Percentiles rank a stretch among this genome's conserved stretches.
These are phyloP conservation scores for Acleris cristana DNA, from an alignment of 2,888 invertebrate species.

Conservation along the genomic window DNA sequence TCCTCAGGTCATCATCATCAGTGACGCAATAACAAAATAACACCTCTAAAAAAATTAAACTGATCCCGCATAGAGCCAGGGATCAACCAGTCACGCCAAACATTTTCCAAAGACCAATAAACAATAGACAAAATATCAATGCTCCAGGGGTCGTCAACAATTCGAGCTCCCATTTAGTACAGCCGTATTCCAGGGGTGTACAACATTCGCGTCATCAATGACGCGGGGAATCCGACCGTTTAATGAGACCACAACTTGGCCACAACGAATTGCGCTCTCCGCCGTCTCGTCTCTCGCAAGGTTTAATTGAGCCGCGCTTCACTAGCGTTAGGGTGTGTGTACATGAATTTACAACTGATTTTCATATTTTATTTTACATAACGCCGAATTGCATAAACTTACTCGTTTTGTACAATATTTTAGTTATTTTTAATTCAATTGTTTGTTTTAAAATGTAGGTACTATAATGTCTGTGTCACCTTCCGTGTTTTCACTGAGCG, in stretches of 20 bases:
- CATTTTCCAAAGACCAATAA: conserved; percentile 38
- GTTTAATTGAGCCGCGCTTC: conserved; percentile 40
- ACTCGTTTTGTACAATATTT: too few relatives aligned
- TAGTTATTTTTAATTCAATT: too few relatives aligned
- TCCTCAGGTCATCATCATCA: too few relatives aligned
- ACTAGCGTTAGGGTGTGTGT: conserved; percentile 25
- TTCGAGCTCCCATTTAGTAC: conserved; percentile 11
- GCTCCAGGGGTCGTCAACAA: conserved; percentile 10
- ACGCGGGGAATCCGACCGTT: conserved; percentile 43
- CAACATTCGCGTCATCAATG: conserved; percentile 30
- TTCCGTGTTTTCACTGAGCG: too few relatives aligned
- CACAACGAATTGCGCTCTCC: conserved; percentile 63
- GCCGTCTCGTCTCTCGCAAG: conserved; percentile 39
- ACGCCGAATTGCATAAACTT: background rate
- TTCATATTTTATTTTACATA: background rate
- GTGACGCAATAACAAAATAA: too few relatives aligned
- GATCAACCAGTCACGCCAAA: conserved; percentile 34
- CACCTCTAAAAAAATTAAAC: too few relatives aligned
- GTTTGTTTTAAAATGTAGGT: too few relatives aligned
- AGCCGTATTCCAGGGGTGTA: conserved; percentile 23
- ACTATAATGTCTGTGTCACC: too few relatives aligned
- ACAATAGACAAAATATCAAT: background rate
- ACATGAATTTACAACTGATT: conserved; percentile 1
- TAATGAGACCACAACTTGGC: conserved; percentile 50
- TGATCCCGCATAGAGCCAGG: too few relatives aligned